A percentile compares a stretch with the other conserved stretches of the same genome.
phyloP scores from a whole-genome alignment of 2,113 vertebrate genomes.

The Oncorhynchus clarkii region DNA sequence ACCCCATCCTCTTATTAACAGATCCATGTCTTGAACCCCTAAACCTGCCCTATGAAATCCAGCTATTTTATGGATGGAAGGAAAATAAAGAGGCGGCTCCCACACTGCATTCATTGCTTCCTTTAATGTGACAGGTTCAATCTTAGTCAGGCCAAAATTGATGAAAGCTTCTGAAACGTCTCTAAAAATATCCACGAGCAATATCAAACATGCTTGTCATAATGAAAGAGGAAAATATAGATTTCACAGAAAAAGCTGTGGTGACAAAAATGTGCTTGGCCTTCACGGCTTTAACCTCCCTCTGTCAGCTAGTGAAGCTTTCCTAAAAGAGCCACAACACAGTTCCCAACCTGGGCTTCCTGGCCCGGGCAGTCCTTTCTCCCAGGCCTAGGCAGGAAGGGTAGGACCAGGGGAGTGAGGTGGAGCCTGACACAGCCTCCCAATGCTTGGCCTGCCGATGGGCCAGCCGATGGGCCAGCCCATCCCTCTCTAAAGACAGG shows the following conservation, averaged over 20 bases:
- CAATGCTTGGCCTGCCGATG: conserved; percentile 29
- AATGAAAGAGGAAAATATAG: conserved; percentile 4
- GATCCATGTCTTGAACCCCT: too few relatives aligned
- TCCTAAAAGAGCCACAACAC: conserved; percentile 23
- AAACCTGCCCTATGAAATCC: too few relatives aligned
- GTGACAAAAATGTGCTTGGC: conserved; percentile 20
- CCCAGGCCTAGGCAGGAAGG: conserved; percentile 4
- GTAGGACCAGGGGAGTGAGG: conserved; percentile 2
- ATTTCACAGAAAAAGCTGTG: not conserved
- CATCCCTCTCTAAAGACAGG: conserved; percentile 22
- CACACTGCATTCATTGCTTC: not conserved
- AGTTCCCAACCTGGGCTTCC: conserved; percentile 22
- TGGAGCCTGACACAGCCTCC: conserved; percentile 14
- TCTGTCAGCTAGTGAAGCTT: conserved; percentile 22
- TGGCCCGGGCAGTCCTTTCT: conserved; percentile 2
- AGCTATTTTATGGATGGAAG: too few relatives aligned
- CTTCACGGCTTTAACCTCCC: conserved; percentile 8
- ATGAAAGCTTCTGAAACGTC: conserved; percentile 35
- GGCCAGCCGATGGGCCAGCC: conserved; percentile 28
- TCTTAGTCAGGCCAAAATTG: conserved; percentile 43
- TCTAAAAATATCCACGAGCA: conserved; percentile 33
- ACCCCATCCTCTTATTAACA: too few relatives aligned
- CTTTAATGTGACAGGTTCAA: conserved; percentile 23
- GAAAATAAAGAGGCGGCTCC: not conserved
- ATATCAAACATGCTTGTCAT: conserved; percentile 42